phyloP scores from a whole-genome alignment of 2,113 vertebrate species.

The Macquaria australasica region DNA sequence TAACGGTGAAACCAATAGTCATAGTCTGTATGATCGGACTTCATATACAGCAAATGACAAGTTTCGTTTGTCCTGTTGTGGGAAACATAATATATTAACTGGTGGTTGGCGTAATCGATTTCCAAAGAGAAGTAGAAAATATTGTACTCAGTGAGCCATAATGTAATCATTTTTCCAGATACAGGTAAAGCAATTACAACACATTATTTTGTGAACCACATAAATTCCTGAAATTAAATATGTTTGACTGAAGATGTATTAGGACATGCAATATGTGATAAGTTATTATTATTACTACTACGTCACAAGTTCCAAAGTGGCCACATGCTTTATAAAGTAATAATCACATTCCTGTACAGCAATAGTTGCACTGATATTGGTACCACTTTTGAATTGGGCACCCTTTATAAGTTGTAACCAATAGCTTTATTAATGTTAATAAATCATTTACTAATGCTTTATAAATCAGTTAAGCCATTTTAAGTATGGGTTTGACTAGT shows the following conservation, averaged over 20 bases:
- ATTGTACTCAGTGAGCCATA: no score
- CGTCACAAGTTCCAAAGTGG: not conserved
- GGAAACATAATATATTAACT: not conserved
- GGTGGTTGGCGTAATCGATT: not conserved
- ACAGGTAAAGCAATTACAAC: no score
- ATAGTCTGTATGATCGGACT: not conserved
- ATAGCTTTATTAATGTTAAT: not conserved
- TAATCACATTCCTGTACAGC: not conserved
- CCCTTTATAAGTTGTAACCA: not conserved
- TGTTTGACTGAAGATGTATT: no score
- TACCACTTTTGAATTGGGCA: no score
- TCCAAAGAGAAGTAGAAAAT: not conserved
- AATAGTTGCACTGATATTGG: not conserved
- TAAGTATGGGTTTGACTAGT: not conserved
- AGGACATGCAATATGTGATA: no score
- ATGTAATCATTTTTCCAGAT: no score
- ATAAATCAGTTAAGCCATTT: not conserved
- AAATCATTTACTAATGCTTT: not conserved
- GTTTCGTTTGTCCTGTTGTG: not conserved
- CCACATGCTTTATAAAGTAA: not conserved
- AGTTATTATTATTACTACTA: no score
- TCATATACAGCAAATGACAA: not conserved
- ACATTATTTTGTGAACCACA: no score
- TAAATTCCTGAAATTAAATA: no score
- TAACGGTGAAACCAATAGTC: not conserved